Conservation (phyloP, 2,797 vertebrate species). For the Aplochiton taeniatus region DNA sequence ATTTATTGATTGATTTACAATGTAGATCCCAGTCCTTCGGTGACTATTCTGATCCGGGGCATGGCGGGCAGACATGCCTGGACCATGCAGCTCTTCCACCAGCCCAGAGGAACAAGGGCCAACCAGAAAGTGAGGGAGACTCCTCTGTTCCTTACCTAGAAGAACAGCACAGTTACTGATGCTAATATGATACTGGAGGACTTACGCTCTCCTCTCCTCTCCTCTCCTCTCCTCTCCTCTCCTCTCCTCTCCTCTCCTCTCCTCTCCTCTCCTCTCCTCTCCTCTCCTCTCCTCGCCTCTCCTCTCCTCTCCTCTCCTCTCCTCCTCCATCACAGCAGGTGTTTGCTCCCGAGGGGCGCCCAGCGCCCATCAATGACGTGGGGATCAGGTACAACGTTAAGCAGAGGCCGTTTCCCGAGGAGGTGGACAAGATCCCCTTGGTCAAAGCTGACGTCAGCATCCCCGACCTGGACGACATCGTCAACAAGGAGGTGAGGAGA, state of each 20-base stretch:
- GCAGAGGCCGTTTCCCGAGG: constrained; percentile 93
- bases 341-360: constrained; percentile 89
- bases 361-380: constrained; percentile 86
- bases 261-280: not conserved
- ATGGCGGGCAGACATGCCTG: constrained; percentile 94
- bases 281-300: not conserved
- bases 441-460: constrained; percentile 96
- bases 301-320: not conserved
- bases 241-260: too few species aligned
- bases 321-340: constrained; percentile 73
- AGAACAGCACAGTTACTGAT: too few species aligned
- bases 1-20: too few species aligned
- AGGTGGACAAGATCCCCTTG: constrained; percentile 96
- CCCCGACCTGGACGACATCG: constrained; percentile 94
- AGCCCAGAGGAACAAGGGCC: constrained; percentile 91
- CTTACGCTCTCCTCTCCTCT: not conserved
- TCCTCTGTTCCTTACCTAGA: too few species aligned
- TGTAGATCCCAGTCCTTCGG: constrained; percentile 90
- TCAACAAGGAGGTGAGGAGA: constrained; percentile 88
- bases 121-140: constrained; percentile 86
- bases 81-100: constrained; percentile 95
- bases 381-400: constrained; percentile 90
- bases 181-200: too few species aligned
- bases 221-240: not conserved
- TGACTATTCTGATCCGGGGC: constrained; percentile 91